A percentile compares a stretch with the other conserved stretches of the same genome.
phyloP scores from a whole-genome alignment of 1,140 invertebrate species.

The Daktulosphaira vitifoliae region DNA sequence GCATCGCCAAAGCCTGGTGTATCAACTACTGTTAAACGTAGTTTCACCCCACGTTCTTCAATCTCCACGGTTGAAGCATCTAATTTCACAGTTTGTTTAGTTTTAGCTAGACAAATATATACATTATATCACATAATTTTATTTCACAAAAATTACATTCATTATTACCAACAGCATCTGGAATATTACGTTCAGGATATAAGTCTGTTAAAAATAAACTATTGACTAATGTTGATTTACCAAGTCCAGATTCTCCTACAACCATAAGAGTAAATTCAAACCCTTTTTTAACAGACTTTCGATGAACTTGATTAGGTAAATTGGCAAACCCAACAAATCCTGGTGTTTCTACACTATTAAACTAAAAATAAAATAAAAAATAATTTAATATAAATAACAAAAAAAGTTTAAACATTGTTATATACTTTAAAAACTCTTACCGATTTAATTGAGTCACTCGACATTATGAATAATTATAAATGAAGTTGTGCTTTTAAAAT shows the following conservation, averaged over 20 bases:
- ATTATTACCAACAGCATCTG: slow-evolving; percentile 67
- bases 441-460: slow-evolving; percentile 44
- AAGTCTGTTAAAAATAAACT: slow-evolving; percentile 95
- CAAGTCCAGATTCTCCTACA: slow-evolving; percentile 91
- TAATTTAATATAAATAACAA: neutral
- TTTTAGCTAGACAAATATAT: slow-evolving; percentile 63
- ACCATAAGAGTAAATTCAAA: slow-evolving; percentile 99
- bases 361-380: slow-evolving; percentile 49
- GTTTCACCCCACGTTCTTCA: slow-evolving; percentile 83
- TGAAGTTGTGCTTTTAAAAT: no score
- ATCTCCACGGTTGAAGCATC: slow-evolving; percentile 90
- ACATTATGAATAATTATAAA: slow-evolving; percentile 40
- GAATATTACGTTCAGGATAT: slow-evolving; percentile 78
- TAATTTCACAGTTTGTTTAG: slow-evolving; percentile 78
- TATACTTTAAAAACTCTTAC: slow-evolving; percentile 40
- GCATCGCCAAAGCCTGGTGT: slow-evolving; percentile 98
- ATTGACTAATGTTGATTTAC: slow-evolving; percentile 97
- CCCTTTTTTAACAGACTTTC: slow-evolving; percentile 94
- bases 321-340: slow-evolving; percentile 91
- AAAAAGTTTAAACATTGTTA: neutral
- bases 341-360: slow-evolving; percentile 69
- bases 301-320: slow-evolving; percentile 88
- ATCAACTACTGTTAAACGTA: slow-evolving; percentile 84
- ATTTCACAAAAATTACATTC: neutral
- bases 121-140: slow-evolving; percentile 36